A percentile compares a stretch with the other conserved stretches of the same genome.
Conservation (phyloP, 2,113 vertebrate species). For the Embiotoca jacksoni region DNA sequence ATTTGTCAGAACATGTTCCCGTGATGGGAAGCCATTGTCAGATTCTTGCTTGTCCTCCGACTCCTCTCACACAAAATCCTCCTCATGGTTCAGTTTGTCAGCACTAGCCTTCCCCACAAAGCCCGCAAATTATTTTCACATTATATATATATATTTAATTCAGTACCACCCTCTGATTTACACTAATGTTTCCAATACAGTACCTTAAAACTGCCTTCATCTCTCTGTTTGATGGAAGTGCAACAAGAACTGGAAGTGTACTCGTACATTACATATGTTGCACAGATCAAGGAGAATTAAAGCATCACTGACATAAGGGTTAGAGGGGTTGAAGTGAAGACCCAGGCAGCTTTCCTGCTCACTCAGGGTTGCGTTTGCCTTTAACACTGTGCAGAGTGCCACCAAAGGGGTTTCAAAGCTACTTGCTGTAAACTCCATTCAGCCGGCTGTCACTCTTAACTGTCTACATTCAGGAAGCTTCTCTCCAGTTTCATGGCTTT, state of each 20-base stretch:
- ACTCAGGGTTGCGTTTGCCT: slow-evolving; percentile 29
- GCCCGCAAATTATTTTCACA: slow-evolving; percentile 64
- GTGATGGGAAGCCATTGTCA: slow-evolving; percentile 59
- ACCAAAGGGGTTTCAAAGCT: slow-evolving; percentile 46
- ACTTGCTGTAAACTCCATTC: slow-evolving; percentile 26
- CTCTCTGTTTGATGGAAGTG: not conserved
- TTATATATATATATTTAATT: slow-evolving; percentile 56
- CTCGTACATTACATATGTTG: slow-evolving; percentile 42
- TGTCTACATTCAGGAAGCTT: slow-evolving; percentile 32
- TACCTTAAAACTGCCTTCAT: slow-evolving; percentile 11
- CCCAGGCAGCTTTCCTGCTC: slow-evolving; percentile 16
- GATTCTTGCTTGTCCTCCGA: slow-evolving; percentile 52
- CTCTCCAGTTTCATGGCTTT: slow-evolving; percentile 55
- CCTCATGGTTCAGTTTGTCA: slow-evolving; percentile 56
- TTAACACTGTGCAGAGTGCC: slow-evolving; percentile 30
- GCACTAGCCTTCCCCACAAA: slow-evolving; percentile 67
- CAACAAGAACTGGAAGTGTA: not conserved
- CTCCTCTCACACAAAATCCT: slow-evolving; percentile 46
- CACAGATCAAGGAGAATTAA: slow-evolving; percentile 19
- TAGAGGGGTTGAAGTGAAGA: slow-evolving; percentile 23
- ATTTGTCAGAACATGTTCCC: slow-evolving; percentile 73
- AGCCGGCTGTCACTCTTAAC: slow-evolving; percentile 48
- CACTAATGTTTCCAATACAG: slow-evolving; percentile 42
- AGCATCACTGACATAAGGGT: slow-evolving; percentile 23
- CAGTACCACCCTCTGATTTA: slow-evolving; percentile 17